Conservation (phyloP, 2,797 vertebrate species). For the Myoxocephalus aenaeus region DNA sequence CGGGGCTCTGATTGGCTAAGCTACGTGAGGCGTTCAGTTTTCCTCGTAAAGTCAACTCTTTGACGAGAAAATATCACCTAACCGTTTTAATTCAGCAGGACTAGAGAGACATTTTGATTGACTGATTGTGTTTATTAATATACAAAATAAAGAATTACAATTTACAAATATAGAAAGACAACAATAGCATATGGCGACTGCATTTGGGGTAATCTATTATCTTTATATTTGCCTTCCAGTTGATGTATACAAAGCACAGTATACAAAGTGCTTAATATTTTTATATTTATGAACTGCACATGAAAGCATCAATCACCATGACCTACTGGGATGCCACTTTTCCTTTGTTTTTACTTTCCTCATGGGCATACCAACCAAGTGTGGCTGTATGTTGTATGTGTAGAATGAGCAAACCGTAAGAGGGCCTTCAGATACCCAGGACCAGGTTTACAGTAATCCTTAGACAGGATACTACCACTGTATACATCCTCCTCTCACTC, state of each 20-base stretch:
- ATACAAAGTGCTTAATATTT: too few relatives aligned
- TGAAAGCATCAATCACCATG: background rate
- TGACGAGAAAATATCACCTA: background rate
- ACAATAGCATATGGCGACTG: too few relatives aligned
- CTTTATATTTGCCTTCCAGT: background rate
- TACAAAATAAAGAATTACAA: background rate
- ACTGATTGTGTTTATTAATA: background rate
- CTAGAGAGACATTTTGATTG: background rate
- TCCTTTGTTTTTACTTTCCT: background rate
- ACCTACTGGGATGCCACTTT: background rate
- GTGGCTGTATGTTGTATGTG: background rate
- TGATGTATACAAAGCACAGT: too few relatives aligned
- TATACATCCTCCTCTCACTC: background rate
- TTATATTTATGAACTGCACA: background rate
- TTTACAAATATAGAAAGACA: too few relatives aligned
- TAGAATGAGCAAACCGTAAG: background rate
- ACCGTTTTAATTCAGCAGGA: background rate
- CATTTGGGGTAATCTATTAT: background rate
- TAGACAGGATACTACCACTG: background rate
- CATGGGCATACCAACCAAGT: background rate
- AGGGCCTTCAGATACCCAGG: background rate
- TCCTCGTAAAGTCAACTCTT: background rate
- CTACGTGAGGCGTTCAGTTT: slow-evolving; percentile 22
- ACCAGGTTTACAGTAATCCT: background rate
- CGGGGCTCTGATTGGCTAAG: slow-evolving; percentile 55